phyloP scores from a whole-genome alignment of 1,140 invertebrate species.

The Laodelphax striatellus region DNA sequence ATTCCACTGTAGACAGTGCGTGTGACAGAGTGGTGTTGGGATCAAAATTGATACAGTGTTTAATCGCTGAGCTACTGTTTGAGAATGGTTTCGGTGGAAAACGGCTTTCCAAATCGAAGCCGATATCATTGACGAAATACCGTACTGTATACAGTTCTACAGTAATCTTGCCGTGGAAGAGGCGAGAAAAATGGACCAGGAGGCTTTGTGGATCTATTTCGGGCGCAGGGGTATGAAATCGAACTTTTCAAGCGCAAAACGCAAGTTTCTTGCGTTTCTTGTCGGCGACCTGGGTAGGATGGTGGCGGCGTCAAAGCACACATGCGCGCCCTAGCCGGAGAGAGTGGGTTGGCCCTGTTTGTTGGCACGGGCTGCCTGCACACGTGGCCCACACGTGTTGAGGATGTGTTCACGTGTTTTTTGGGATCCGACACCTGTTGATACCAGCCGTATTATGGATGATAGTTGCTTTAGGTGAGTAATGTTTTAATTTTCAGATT shows the following conservation, averaged over 20 bases:
- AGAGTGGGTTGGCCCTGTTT: constrained; percentile 83
- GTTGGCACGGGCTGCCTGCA: constrained; percentile 85
- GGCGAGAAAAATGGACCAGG: constrained; percentile 59
- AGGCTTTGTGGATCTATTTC: constrained; percentile 74
- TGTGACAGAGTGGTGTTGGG: constrained; percentile 64
- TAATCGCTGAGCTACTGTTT: constrained; percentile 78
- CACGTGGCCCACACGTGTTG: constrained; percentile 69
- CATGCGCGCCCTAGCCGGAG: constrained; percentile 79
- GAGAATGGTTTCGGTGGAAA: constrained; percentile 64
- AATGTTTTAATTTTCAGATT: too few relatives aligned
- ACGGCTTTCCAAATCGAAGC: constrained; percentile 71
- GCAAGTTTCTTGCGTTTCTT: constrained; percentile 84
- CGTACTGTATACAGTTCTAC: constrained; percentile 53
- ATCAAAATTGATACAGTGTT: constrained; percentile 67
- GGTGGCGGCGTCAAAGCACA: constrained; percentile 45
- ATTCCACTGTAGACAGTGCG: constrained; percentile 59
- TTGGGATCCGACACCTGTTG: constrained; percentile 46
- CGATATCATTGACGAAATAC: constrained; percentile 39
- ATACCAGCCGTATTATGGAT: constrained; percentile 64
- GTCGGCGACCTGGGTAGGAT: constrained; percentile 70
- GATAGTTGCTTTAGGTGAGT: constrained; percentile 68
- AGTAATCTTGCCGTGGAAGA: constrained; percentile 56
- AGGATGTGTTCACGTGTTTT: constrained; percentile 51
- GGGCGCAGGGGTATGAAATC: constrained; percentile 61
- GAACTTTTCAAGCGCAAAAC: constrained; percentile 47